Percentiles rank a stretch among this genome's conserved stretches.
Evolutionary conservation across 2,888 invertebrate species (phyloP).

Genomic region (Anoplius nigerrimus): DNA sequence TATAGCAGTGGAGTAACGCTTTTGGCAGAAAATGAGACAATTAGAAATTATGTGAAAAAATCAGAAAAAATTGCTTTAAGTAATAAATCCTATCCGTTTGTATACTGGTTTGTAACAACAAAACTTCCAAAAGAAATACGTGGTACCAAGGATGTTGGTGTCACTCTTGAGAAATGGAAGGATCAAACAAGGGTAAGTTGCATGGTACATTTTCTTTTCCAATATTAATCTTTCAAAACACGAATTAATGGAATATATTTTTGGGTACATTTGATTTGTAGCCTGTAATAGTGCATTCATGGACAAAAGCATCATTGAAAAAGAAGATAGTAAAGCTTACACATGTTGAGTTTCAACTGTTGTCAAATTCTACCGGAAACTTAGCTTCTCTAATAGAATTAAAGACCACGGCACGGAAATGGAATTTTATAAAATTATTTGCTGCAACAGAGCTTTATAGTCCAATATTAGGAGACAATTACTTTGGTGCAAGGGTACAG

Average conservation of each 20-base stretch:
- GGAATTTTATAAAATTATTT: constrained; percentile 71
- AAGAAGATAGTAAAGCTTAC: constrained; percentile 49
- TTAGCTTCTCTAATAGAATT: constrained; percentile 68
- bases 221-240: background rate
- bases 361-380: constrained; percentile 57
- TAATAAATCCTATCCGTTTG: constrained; percentile 21
- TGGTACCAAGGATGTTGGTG: constrained; percentile 47
- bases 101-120: constrained; percentile 56
- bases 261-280: constrained; percentile 41
- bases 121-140: constrained; percentile 36
- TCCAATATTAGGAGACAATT: constrained; percentile 73
- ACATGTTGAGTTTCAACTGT: constrained; percentile 54
- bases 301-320: constrained; percentile 48
- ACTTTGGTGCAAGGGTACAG: constrained; percentile 67
- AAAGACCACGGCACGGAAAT: constrained; percentile 57
- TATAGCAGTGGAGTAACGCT: constrained; percentile 56
- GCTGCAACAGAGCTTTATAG: constrained; percentile 65
- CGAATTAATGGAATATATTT: background rate
- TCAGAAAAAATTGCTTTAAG: constrained; percentile 28
- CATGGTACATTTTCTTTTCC: background rate
- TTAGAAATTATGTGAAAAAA: constrained; percentile 33
- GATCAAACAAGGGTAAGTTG: constrained; percentile 5
- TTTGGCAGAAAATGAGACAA: constrained; percentile 36
- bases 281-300: constrained; percentile 52
- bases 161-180: constrained; percentile 12